Conservation (phyloP, 2,797 vertebrate genomes). For the Sebastes kiyomatsui region DNA sequence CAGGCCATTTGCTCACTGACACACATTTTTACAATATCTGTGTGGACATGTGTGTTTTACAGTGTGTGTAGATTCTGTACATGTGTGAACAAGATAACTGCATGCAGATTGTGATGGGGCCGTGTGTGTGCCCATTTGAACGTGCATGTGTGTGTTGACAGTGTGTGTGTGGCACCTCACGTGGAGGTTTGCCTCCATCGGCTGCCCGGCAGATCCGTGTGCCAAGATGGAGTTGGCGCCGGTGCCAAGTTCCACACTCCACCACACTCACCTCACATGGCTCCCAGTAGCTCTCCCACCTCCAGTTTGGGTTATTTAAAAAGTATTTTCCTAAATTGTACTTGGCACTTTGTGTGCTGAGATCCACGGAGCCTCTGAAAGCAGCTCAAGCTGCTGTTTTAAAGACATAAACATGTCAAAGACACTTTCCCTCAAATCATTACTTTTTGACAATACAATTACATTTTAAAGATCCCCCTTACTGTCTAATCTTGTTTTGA, state of each 20-base stretch:
- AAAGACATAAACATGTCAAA: background rate
- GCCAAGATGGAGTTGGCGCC: constrained; percentile 9
- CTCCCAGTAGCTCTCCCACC: constrained; percentile 50
- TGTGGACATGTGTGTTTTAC: background rate
- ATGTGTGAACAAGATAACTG: background rate
- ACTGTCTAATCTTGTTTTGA: background rate
- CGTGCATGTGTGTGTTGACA: background rate
- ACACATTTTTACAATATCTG: background rate
- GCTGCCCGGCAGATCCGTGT: constrained; percentile 24
- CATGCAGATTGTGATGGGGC: background rate
- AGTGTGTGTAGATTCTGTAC: background rate
- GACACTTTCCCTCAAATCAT: background rate
- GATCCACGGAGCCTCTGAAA: constrained; percentile 13
- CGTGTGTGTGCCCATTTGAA: background rate
- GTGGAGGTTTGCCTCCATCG: constrained; percentile 30
- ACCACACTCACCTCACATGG: constrained; percentile 59
- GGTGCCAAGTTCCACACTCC: constrained; percentile 63
- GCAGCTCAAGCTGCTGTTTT: constrained; percentile 1
- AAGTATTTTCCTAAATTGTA: constrained; percentile 49
- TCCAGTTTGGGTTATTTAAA: constrained; percentile 61
- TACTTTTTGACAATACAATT: background rate
- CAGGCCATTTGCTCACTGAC: background rate
- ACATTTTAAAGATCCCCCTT: background rate
- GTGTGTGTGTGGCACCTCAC: constrained; percentile 23
- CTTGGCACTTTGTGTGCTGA: constrained; percentile 37